These are phyloP conservation scores for Clarias batrachus DNA, from an alignment of 2,113 vertebrate species.

Conservation along the genomic window DNA sequence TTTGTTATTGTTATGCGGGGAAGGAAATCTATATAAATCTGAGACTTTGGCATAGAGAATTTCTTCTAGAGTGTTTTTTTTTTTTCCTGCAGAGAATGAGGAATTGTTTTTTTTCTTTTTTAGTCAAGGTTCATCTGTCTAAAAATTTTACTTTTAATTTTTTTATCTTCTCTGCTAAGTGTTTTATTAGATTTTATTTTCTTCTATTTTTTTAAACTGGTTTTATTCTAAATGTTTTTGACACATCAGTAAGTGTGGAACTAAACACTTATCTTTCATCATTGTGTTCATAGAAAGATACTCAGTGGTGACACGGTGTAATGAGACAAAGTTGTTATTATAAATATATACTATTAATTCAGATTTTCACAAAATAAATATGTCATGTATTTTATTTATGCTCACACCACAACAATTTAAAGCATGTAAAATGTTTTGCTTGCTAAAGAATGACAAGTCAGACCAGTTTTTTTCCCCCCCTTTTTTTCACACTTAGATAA, in stretches of 20 bases:
- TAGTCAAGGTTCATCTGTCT: slow-evolving; percentile 1
- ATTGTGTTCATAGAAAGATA: neutral
- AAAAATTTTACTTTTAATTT: neutral
- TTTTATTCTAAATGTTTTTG: no score
- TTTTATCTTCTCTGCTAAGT: neutral
- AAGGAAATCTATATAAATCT: slow-evolving; percentile 53
- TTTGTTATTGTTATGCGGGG: slow-evolving; percentile 57
- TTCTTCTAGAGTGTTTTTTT: slow-evolving; percentile 38
- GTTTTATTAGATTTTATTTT: neutral
- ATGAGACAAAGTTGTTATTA: neutral
- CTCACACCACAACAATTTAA: neutral
- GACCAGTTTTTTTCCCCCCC: neutral
- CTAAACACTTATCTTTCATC: neutral
- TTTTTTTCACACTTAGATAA: neutral
- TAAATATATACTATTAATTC: no score
- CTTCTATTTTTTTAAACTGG: no score
- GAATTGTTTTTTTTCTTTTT: slow-evolving; percentile 46
- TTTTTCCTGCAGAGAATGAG: slow-evolving; percentile 46
- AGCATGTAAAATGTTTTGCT: neutral
- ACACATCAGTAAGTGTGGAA: no score
- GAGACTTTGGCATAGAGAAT: slow-evolving; percentile 47
- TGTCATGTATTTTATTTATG: neutral
- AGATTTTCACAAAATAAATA: neutral
- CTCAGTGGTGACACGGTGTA: neutral
- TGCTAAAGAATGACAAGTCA: neutral